Evolutionary conservation across 1,140 invertebrate species (phyloP), one percentile per base, ranked within the genome.

Genomic region (Linepithema humile): DNA sequence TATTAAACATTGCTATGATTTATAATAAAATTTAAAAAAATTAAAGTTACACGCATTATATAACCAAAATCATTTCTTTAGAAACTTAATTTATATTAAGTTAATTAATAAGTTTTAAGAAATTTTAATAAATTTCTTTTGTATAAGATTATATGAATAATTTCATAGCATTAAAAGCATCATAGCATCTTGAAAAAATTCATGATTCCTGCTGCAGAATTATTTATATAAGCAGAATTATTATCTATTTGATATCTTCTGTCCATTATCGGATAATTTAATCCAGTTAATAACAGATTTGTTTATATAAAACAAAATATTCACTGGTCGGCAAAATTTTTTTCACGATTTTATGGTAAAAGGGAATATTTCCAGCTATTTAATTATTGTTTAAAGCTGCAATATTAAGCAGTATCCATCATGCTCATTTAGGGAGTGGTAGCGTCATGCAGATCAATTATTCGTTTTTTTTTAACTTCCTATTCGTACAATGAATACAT

Each of bases 321-420:
- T 9, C 9, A 43, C 38, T 1, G 15, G 5, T n/a, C 15, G 10
- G 26, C n/a, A 12, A 73, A 57, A 57, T 57, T 38, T 35, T 57
- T 73, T 29, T 2, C 23, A 45, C 15, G 15, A 59, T 59, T 60
- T 62, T 3, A 65, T 3, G 1, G 23, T 15, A 1, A 32, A 74
- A 32, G 20, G 20, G 20, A 72, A 75, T 75, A 65, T 50, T 75
- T 64, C 9, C 20, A 3, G 17, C 6, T 3, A n/a, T 1, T 38
- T 50, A 77, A 77, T 77, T 50, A 38, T 15, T 38, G 17, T 26
- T 77, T 15, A 7, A 15, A 77, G 67, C 9, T 77, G 20, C 43
- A 77, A 38, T 75, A 48, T 62, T 64, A n/a, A 48, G 12, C 40
- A 15, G n/a, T 82, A 57, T 70, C 65, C 26, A 72, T 43, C 38